Conservation (phyloP, 1,140 invertebrate species). For the Hylaeus anthracinus region DNA sequence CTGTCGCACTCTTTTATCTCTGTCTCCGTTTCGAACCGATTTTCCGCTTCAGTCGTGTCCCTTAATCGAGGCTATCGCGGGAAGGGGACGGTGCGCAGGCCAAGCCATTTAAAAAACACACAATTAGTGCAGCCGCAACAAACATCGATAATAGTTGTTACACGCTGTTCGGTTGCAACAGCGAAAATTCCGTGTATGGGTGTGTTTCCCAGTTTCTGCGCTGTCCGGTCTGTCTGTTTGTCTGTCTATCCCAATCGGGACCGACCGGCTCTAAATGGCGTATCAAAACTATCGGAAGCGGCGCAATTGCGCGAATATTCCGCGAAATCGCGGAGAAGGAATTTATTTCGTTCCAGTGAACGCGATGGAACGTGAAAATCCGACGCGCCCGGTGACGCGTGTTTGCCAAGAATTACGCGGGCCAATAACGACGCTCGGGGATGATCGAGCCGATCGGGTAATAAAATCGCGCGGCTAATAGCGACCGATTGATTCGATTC, state of each 20-base stretch:
- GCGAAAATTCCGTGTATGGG: not conserved
- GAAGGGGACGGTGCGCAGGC: conserved; percentile 66
- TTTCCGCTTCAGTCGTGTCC: conserved; percentile 45
- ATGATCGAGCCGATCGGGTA: not conserved
- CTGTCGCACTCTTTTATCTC: not conserved
- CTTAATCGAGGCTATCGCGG: conserved; percentile 45
- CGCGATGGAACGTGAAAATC: not conserved
- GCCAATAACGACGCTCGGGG: no score
- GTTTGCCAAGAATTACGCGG: not conserved
- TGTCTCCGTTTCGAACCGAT: conserved; percentile 8
- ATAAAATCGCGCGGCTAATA: no score
- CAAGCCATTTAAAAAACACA: conserved; percentile 77
- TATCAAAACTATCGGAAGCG: conserved; percentile 9
- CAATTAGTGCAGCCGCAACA: conserved; percentile 77
- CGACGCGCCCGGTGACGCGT: not conserved
- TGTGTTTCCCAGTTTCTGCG: not conserved
- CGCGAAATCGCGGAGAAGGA: conserved; percentile 2
- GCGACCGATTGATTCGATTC: not conserved
- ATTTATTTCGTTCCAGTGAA: conserved; percentile 5
- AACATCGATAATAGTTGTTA: conserved; percentile 76
- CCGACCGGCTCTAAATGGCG: not conserved
- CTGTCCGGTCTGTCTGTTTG: not conserved
- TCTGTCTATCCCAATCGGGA: not conserved
- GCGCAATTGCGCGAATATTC: conserved; percentile 8
- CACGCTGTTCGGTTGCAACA: conserved; percentile 25